Conservation (phyloP, 2,797 vertebrate genomes). For the Uromys caudimaculatus region DNA sequence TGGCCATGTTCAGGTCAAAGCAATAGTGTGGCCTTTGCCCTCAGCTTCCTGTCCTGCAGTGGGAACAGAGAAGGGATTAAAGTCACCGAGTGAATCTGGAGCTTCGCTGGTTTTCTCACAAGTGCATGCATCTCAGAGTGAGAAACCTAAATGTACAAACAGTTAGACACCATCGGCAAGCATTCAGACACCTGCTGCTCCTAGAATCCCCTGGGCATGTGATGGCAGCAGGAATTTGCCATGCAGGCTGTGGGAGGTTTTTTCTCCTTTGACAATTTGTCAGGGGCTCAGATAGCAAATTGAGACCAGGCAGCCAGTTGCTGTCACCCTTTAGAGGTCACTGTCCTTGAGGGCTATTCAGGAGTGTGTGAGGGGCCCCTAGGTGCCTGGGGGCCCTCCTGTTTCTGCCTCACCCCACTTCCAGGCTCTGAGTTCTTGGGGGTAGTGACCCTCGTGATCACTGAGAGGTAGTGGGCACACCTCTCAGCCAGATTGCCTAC, state of each 20-base stretch:
- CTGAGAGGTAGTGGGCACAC: neutral
- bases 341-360: fast-evolving
- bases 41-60: neutral
- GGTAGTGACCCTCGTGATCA: neutral
- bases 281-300: neutral
- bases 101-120: neutral
- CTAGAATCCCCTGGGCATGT: neutral
- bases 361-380: neutral
- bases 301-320: neutral
- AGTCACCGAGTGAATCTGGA: neutral
- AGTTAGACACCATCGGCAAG: neutral
- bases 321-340: neutral
- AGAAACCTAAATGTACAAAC: neutral
- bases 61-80: neutral
- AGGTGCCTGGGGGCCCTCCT: neutral
- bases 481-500: neutral
- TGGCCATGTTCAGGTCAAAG: constrained; percentile 66
- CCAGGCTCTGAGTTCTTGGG: neutral
- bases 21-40: constrained; percentile 55
- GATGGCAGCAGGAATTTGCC: fast-evolving
- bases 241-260: fast-evolving
- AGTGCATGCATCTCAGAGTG: neutral
- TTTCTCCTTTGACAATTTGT: neutral
- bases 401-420: neutral
- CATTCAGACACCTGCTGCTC: neutral